Conservation (phyloP, 2,888 invertebrate genomes). For the Leptodirus hochenwartii region DNA sequence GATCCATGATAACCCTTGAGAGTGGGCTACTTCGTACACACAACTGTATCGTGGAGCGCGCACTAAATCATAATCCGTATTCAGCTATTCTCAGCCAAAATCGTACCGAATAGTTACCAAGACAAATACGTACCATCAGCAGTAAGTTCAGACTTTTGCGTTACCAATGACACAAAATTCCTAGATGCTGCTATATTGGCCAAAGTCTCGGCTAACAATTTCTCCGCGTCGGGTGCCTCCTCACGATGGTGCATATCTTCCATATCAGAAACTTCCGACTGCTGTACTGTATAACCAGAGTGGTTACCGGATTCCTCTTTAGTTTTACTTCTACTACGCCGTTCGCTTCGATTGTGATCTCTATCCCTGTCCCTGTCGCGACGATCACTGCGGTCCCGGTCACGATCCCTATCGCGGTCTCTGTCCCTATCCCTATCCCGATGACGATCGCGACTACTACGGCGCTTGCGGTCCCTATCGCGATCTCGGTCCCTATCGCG, state of each 20-base stretch:
- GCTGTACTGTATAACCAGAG: too few relatives aligned
- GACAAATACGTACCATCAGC: too few relatives aligned
- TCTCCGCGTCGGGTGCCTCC: conserved; percentile 28
- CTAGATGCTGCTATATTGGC: conserved; percentile 29
- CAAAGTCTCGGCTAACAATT: conserved; percentile 31
- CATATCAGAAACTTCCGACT: conserved; percentile 18
- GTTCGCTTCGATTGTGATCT: conserved; percentile 20
- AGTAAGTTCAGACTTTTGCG: conserved; percentile 19
- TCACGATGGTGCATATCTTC: too few relatives aligned
- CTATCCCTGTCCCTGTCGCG: conserved; percentile 19
- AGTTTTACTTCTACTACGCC: conserved; percentile 16
- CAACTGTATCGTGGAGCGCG: too few relatives aligned
- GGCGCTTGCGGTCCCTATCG: conserved; percentile 15
- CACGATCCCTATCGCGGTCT: conserved; percentile 17
- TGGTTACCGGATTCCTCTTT: conserved; percentile 21
- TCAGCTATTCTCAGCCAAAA: too few relatives aligned
- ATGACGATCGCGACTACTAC: conserved; percentile 12
- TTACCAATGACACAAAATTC: conserved; percentile 31
- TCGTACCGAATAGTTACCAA: too few relatives aligned
- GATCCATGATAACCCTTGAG: too few relatives aligned
- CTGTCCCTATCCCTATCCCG: conserved; percentile 4
- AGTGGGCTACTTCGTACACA: too few relatives aligned
- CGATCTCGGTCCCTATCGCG: conserved; percentile 14
- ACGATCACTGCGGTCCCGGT: conserved; percentile 23
- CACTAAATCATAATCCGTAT: too few relatives aligned